Evolutionary conservation across 92 coral and sea anemone species (phyloP).

Genomic region (Bergia puertoricense): DNA sequence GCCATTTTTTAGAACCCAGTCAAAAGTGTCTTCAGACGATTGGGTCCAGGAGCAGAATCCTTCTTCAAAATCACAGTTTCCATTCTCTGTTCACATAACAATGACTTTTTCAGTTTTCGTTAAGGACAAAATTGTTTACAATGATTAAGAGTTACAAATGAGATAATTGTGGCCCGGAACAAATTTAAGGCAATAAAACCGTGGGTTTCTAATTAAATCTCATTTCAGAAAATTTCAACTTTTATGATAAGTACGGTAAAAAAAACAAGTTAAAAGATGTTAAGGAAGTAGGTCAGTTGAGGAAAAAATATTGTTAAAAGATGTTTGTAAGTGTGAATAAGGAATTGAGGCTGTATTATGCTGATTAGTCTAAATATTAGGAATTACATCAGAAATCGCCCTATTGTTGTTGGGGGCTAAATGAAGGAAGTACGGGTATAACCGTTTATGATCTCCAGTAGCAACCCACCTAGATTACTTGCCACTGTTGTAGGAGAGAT

Average conservation of each 20-base stretch:
- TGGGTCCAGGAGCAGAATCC: conserved; percentile 25
- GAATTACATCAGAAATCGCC: too few relatives aligned
- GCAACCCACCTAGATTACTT: not conserved
- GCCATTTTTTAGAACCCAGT: conserved; percentile 1
- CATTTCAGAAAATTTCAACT: not conserved
- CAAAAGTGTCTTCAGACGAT: conserved; percentile 2
- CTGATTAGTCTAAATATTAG: too few relatives aligned
- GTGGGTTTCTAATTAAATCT: not conserved
- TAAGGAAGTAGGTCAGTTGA: too few relatives aligned
- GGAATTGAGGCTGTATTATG: too few relatives aligned
- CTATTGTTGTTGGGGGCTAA: not conserved
- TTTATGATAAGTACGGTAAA: not conserved
- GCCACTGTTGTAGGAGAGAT: not conserved
- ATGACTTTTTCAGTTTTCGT: not conserved
- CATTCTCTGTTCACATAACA: not conserved
- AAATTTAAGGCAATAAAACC: not conserved
- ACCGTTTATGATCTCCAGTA: not conserved
- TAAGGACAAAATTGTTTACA: not conserved
- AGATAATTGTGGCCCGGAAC: too few relatives aligned
- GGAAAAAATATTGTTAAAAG: too few relatives aligned
- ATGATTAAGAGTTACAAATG: too few relatives aligned
- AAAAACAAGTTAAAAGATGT: too few relatives aligned
- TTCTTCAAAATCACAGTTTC: conserved; percentile 13
- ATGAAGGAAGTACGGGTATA: not conserved
- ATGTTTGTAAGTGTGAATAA: too few relatives aligned